Evolutionary conservation across 2,797 vertebrate species (phyloP).

Genomic region (Scyliorhinus canicula): DNA sequence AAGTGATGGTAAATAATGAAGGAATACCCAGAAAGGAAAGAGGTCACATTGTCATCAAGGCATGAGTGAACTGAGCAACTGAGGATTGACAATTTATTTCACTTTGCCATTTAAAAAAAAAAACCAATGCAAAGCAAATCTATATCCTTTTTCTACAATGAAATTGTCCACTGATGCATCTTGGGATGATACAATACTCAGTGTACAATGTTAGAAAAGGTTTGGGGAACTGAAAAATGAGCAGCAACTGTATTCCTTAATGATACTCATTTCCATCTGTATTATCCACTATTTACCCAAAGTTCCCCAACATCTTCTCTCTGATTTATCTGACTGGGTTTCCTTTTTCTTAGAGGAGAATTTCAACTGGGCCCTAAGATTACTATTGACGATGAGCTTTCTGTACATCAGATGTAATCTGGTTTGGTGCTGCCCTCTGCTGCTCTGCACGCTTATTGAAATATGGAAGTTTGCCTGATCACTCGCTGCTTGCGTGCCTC

Average conservation of each 20-base stretch:
- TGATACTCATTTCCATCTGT: not conserved
- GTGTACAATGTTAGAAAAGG: not conserved
- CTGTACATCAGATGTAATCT: not conserved
- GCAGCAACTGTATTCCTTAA: not conserved
- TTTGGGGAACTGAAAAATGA: not conserved
- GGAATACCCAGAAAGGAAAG: not conserved
- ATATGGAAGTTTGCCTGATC: not conserved
- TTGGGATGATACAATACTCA: not conserved
- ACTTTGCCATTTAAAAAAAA: not conserved
- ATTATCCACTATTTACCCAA: not conserved
- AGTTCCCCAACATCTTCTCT: not conserved
- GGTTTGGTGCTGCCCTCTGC: slow-evolving; percentile 17
- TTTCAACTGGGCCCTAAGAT: not conserved
- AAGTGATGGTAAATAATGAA: no score
- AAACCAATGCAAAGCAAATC: not conserved
- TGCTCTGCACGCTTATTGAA: not conserved
- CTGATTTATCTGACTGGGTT: not conserved
- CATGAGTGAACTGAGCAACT: not conserved
- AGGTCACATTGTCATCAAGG: not conserved
- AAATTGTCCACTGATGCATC: not conserved
- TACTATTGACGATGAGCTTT: not conserved
- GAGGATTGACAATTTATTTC: not conserved
- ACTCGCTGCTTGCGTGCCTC: not conserved
- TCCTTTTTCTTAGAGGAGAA: not conserved
- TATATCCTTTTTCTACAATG: not conserved